Percentiles rank a stretch among this genome's conserved stretches.
phyloP scores from a whole-genome alignment of 1,140 invertebrate species.

The Globodera ellingtonae region DNA sequence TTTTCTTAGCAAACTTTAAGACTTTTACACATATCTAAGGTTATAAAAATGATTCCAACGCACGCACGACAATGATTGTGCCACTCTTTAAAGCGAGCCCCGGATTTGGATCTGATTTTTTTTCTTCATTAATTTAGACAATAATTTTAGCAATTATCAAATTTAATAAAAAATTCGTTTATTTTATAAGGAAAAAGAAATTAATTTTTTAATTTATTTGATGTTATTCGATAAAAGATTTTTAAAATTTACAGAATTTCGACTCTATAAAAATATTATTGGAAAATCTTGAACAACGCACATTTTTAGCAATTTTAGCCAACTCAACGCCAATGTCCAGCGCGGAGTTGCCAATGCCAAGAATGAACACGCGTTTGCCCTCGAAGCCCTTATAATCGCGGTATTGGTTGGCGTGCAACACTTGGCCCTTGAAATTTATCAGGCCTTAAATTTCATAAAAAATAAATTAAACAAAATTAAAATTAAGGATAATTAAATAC shows the following conservation, averaged over 20 bases:
- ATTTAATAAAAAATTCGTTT: background rate
- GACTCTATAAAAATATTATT: background rate
- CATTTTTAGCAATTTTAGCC: constrained; percentile 66
- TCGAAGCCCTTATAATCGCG: constrained; percentile 65
- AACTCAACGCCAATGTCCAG: constrained; percentile 70
- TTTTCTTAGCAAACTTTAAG: too few relatives aligned
- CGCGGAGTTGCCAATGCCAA: constrained; percentile 71
- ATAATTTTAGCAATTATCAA: too few relatives aligned
- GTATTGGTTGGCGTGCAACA: constrained; percentile 69
- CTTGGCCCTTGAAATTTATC: constrained; percentile 67
- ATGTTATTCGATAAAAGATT: too few relatives aligned
- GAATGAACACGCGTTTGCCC: constrained; percentile 67
- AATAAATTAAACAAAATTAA: too few relatives aligned
- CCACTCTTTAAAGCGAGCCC: too few relatives aligned
- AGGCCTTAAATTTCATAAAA: constrained; percentile 52
- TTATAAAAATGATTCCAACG: too few relatives aligned
- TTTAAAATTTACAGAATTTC: too few relatives aligned
- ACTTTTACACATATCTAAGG: too few relatives aligned
- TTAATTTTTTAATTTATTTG: background rate
- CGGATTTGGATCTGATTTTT: too few relatives aligned
- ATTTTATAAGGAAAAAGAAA: constrained; percentile 9
- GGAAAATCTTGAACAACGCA: constrained; percentile 11
- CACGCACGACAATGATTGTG: too few relatives aligned
- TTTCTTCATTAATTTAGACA: too few relatives aligned
- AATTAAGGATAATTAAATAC: too few relatives aligned